phyloP scores from a whole-genome alignment of 1,140 invertebrate species.

The Subanguina moxae region DNA sequence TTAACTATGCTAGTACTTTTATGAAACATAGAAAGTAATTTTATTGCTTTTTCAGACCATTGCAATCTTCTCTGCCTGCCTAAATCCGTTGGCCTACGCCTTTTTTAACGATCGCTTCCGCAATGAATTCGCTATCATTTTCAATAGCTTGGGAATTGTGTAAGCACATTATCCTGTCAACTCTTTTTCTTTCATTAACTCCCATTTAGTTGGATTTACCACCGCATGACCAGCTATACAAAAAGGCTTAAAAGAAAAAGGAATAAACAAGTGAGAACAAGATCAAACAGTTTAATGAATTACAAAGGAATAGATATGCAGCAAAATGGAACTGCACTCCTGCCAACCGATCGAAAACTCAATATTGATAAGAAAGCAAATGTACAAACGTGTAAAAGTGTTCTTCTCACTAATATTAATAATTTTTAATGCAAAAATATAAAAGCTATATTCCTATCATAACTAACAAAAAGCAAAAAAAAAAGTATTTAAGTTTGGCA shows the following conservation, averaged over 20 bases:
- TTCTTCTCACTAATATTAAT: too few species aligned
- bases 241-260: conserved; percentile 2
- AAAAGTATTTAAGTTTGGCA: too few species aligned
- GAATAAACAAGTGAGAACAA: conserved; percentile 5
- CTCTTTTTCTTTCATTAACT: too few species aligned
- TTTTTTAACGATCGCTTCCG: conserved; percentile 59
- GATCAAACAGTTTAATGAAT: not conserved
- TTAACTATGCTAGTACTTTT: too few species aligned
- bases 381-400: too few species aligned
- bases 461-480: too few species aligned
- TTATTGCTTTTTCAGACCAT: not conserved
- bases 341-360: too few species aligned
- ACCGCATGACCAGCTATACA: conserved; percentile 3
- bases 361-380: not conserved
- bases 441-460: too few species aligned
- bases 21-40: too few species aligned
- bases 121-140: conserved; percentile 49
- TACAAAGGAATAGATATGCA: not conserved
- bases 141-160: conserved; percentile 43
- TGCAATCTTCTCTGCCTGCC: conserved; percentile 52
- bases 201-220: conserved; percentile 21
- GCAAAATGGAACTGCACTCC: not conserved
- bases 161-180: conserved; percentile 19
- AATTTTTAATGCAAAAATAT: too few species aligned
- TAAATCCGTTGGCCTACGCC: conserved; percentile 56